These are phyloP conservation scores for Acyrthosiphon pisum DNA, from an alignment of 1,140 invertebrate species.

Conservation along the genomic window DNA sequence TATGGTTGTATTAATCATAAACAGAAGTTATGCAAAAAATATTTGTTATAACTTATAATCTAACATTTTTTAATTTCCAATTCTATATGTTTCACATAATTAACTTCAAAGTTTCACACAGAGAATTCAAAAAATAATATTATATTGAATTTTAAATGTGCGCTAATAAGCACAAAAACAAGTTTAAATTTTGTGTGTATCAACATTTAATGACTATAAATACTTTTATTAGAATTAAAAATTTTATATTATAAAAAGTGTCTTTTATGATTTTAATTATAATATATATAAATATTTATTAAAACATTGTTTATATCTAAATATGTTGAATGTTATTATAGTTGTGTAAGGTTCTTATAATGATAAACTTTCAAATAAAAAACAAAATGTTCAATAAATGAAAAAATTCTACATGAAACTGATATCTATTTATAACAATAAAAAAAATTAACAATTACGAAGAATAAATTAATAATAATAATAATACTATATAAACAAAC, in stretches of 20 bases:
- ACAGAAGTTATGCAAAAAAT: neutral
- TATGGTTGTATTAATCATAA: neutral
- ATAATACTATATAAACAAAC: slow-evolving; percentile 32
- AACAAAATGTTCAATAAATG: neutral
- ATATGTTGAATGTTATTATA: neutral
- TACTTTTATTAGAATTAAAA: neutral
- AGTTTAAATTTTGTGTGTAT: neutral
- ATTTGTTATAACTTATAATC: neutral
- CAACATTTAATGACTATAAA: neutral
- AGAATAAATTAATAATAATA: neutral
- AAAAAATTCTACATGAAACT: neutral
- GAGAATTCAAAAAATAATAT: neutral
- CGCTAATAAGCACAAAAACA: neutral
- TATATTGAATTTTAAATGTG: neutral
- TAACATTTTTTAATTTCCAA: neutral
- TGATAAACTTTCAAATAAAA: neutral
- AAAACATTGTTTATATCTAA: neutral
- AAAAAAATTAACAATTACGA: slow-evolving; percentile 41
- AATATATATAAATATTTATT: neutral
- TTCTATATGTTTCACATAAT: neutral
- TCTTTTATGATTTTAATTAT: neutral
- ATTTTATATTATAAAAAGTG: neutral
- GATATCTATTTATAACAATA: slow-evolving; percentile 20
- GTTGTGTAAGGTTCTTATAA: neutral
- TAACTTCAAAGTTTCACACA: neutral